A percentile compares a stretch with the other conserved stretches of the same genome.
Evolutionary conservation across 2,888 invertebrate species (phyloP).

Genomic region (Netelia fuscicornis): DNA sequence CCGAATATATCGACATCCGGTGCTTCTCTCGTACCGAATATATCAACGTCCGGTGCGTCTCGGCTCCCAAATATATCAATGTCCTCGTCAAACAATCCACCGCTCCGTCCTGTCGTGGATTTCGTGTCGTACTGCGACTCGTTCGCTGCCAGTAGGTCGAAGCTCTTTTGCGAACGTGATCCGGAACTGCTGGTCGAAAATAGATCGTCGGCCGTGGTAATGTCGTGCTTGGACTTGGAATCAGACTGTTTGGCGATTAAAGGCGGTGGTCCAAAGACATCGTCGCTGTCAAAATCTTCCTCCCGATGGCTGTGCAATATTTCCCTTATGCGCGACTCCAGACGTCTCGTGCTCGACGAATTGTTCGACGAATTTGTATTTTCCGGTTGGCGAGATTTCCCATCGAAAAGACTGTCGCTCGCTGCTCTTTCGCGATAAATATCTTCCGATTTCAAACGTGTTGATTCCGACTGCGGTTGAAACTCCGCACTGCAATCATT

Average conservation of each 20-base stretch:
- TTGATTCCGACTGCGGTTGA: conserved; percentile 78
- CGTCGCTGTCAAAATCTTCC: conserved; percentile 77
- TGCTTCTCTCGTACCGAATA: conserved; percentile 72
- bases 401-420: conserved; percentile 78
- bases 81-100: conserved; percentile 78
- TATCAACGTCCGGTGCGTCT: conserved; percentile 72
- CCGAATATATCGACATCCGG: conserved; percentile 64
- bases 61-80: conserved; percentile 76
- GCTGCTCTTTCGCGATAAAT: conserved; percentile 77
- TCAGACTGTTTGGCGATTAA: conserved; percentile 76
- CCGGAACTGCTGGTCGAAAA: conserved; percentile 79
- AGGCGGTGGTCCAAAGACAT: conserved; percentile 82
- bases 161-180: conserved; percentile 78
- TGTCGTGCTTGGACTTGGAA: conserved; percentile 77
- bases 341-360: conserved; percentile 51
- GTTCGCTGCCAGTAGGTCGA: conserved; percentile 72
- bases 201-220: conserved; percentile 80
- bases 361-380: conserved; percentile 59
- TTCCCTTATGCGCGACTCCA: conserved; percentile 42
- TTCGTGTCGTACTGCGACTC: conserved; percentile 71
- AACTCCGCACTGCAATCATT: conserved; percentile 73
- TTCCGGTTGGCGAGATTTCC: conserved; percentile 64
- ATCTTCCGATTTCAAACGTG: conserved; percentile 79
- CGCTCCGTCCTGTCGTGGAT: conserved; percentile 66
- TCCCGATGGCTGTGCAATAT: conserved; percentile 63